Evolutionary conservation across 2,113 vertebrate species (phyloP).

Genomic region (Aegotheles bennettii): DNA sequence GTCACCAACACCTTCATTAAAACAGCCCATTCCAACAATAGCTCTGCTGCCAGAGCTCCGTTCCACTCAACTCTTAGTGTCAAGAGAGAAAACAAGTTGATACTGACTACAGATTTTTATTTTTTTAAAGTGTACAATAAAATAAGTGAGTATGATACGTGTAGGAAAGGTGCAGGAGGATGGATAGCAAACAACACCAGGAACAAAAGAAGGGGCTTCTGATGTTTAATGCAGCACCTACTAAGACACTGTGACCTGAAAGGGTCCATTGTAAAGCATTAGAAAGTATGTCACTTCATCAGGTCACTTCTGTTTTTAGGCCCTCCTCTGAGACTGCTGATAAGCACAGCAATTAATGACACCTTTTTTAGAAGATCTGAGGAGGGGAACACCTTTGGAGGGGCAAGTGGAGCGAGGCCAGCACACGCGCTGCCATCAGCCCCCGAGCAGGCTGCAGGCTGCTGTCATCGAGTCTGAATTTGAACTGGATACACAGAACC

Average conservation of each 20-base stretch:
- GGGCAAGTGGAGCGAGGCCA: neutral
- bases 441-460: neutral
- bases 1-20: neutral
- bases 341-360: neutral
- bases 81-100: neutral
- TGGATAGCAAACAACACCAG: neutral
- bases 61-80: neutral
- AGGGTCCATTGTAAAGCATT: neutral
- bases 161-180: neutral
- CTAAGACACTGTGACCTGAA: neutral
- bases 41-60: neutral
- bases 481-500: neutral
- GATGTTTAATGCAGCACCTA: neutral
- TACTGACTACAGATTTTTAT: neutral
- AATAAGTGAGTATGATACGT: rapidly evolving
- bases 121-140: neutral
- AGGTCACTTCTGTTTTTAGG: neutral
- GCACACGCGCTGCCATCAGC: rapidly evolving
- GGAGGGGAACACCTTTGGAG: neutral
- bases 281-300: neutral
- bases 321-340: neutral
- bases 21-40: neutral
- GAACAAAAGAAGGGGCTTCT: neutral
- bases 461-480: rapidly evolving
- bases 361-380: neutral